Base-by-base conservation (phyloP, 2,888 invertebrate species). In the Sesamia inferens region DNA sequence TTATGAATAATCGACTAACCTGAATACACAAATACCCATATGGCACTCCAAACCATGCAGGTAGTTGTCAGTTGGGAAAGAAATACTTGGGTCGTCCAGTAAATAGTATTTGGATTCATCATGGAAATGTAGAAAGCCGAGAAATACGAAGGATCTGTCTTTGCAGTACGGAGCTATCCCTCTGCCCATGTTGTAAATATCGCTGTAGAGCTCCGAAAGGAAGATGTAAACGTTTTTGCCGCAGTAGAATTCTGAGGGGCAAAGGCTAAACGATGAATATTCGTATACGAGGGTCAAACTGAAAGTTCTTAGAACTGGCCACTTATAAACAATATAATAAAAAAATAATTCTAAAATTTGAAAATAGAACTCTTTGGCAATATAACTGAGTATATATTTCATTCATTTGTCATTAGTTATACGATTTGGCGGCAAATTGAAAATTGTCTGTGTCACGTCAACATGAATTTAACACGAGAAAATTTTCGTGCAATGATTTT, bases 181-280 rank as follows among this genome's bases (percentile, higher is more conserved):
- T 6, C 87, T 88, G 0, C 95, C 96, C 93, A 96, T 94, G 79
- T 91, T 89, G 87, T 96, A 96, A 24, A 96, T 95, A 64, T 96
- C 96, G 51, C 94, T 95, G 90, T 96, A 96, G 0, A 94, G 76
- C 82, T 96, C 95, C 0, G 96, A 96, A 4, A 94, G 51, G 82
- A 96, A 96, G 13, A 96, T 88, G 87, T 96, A 96, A 0, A 95
- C 94, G 85, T 96, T 96, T 79, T 93, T 95, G 8, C 96, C 96
- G 86, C 96, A 96, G 88, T 95, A 95, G 88, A 87, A 96, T 73
- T 96, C 96, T 96, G 90, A 3, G 87, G 89, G 47, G 42, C 31
- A 69, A 58, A 58, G 0, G n/a, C 22, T 39, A 1, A 54, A 14
- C 47, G 16, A 51, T 39, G 3, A 59, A 44, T 24, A 44, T 31